Percentiles rank a stretch among this genome's conserved stretches.
These are phyloP conservation scores for Pelodiscus sinensis DNA, from an alignment of 2,113 vertebrate species.

Conservation along the genomic window DNA sequence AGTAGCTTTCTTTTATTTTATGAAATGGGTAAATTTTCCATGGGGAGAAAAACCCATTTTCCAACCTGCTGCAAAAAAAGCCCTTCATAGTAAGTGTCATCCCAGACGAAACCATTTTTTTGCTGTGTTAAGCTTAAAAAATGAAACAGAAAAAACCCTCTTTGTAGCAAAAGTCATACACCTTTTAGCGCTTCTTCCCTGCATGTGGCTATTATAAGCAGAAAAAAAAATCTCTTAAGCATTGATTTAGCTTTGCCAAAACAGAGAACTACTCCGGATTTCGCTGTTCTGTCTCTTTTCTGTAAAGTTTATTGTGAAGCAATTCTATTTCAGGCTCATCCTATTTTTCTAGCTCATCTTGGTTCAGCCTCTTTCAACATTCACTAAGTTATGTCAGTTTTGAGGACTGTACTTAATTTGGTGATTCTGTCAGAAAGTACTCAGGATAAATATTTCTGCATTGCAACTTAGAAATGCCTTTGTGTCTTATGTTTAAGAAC, in stretches of 20 bases:
- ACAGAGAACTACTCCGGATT: too few species aligned
- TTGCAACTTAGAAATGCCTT: not conserved
- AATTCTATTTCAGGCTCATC: too few species aligned
- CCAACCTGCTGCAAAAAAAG: not conserved
- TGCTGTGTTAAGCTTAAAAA: constrained; percentile 20
- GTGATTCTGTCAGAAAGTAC: not conserved
- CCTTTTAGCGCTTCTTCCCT: not conserved
- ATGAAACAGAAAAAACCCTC: constrained; percentile 2
- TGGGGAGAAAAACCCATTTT: not conserved
- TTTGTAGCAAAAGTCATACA: not conserved
- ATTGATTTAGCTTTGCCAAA: too few species aligned
- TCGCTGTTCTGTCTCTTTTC: too few species aligned
- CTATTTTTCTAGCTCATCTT: too few species aligned
- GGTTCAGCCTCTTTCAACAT: too few species aligned
- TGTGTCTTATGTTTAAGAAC: not conserved
- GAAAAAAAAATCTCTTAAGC: not conserved
- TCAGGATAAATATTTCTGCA: not conserved
- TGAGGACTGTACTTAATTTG: too few species aligned
- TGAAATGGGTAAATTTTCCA: not conserved
- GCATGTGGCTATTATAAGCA: not conserved
- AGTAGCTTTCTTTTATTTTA: not conserved
- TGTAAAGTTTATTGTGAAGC: too few species aligned
- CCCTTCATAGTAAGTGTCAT: not conserved
- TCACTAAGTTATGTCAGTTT: too few species aligned
- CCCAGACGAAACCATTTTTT: not conserved